These are phyloP conservation scores for Papilio aristodemus DNA, from an alignment of 1,140 invertebrate species.

Conservation along the genomic window DNA sequence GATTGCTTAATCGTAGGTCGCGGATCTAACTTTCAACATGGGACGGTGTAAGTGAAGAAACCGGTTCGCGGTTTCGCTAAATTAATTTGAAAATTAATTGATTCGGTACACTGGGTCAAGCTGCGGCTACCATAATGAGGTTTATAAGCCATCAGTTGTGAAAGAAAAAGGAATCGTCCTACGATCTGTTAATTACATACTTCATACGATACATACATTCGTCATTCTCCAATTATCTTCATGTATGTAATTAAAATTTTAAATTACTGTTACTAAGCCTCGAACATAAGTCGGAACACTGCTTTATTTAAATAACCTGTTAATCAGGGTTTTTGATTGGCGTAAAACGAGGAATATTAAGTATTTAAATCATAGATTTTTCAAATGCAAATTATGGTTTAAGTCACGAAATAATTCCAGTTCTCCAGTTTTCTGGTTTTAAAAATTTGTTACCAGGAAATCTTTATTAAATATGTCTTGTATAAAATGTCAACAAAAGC, in stretches of 20 bases:
- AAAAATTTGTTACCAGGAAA: background rate
- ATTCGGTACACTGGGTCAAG: conserved; percentile 55
- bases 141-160: conserved; percentile 64
- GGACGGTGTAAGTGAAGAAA: conserved; percentile 52
- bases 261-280: background rate
- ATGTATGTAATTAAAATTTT: conserved; percentile 3
- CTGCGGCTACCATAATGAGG: conserved; percentile 52
- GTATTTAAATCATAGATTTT: conserved; percentile 6
- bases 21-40: conserved; percentile 63
- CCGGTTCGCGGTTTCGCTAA: conserved; percentile 65
- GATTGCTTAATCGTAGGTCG: conserved; percentile 67
- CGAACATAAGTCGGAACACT: background rate
- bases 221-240: background rate
- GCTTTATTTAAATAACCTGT: conserved; percentile 25
- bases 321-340: background rate
- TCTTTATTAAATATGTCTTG: background rate
- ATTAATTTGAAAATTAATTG: conserved; percentile 74
- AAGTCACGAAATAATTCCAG: background rate
- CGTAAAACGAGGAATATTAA: background rate
- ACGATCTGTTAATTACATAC: background rate
- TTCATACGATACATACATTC: background rate
- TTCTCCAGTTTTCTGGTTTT: background rate
- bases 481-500: background rate
- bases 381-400: background rate
- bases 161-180: conserved; percentile 45